These are phyloP conservation scores for Hirundo rustica DNA, from an alignment of 2,797 vertebrate genomes.

Conservation along the genomic window DNA sequence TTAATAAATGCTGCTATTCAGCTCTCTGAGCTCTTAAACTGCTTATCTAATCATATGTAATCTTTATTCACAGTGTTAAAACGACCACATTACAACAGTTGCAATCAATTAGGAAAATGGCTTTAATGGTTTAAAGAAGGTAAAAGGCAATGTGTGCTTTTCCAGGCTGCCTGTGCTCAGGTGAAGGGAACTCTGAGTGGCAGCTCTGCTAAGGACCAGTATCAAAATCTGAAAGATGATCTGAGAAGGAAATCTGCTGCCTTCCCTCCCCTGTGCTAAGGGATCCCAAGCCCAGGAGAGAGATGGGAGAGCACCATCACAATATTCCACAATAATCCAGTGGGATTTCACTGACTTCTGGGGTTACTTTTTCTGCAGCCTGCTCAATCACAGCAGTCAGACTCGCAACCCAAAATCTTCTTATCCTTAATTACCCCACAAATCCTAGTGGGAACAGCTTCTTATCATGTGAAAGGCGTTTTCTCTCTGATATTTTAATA, in stretches of 20 bases:
- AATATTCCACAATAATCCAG: background rate
- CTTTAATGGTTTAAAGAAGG: background rate
- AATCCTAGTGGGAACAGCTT: background rate
- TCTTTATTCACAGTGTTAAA: slow-evolving; percentile 20
- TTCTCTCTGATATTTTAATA: background rate
- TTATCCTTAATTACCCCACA: background rate
- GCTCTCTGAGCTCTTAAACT: background rate
- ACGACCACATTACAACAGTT: background rate
- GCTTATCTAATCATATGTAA: slow-evolving; percentile 24
- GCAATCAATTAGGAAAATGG: slow-evolving; percentile 36
- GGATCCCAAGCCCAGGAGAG: background rate
- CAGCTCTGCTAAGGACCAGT: background rate
- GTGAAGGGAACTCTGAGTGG: background rate
- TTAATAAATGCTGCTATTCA: slow-evolving; percentile 37
- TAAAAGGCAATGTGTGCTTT: background rate
- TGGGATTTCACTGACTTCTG: background rate
- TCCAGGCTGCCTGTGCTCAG: rapidly evolving
- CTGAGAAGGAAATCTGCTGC: background rate
- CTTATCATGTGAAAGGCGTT: background rate
- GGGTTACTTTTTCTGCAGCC: background rate
- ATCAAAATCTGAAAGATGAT: too few species aligned
- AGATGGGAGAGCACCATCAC: background rate
- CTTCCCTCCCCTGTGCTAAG: background rate
- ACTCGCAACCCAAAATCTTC: background rate
- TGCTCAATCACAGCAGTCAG: background rate